Base-by-base conservation (phyloP, 1,140 invertebrate species). In the Oreohelix idahoensis region DNA sequence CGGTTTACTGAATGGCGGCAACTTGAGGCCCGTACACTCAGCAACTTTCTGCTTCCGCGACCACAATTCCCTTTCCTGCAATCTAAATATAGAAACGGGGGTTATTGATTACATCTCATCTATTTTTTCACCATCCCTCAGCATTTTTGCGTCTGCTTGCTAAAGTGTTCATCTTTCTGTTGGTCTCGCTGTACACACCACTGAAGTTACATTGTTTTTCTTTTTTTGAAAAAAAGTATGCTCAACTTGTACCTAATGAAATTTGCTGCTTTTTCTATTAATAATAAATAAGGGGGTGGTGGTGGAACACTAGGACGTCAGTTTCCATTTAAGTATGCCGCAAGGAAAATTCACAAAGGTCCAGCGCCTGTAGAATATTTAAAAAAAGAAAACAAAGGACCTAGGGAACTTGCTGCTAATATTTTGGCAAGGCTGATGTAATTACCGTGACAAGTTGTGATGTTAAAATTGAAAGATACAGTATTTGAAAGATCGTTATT, bases 41-140 rank as follows among this genome's bases (percentile, higher is more conserved):
- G 17, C 63, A 66, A 66, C 63, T 66, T 66, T 32, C 29, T 66
- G 13, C 2, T 66, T 66, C n/a, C 29, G 5, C 2, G n/a, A 66
- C 63, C 63, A 66, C 32, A 58, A 66, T 66, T 66, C 63, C 29
- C n/a, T 66, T 29, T 66, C 63, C 63, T 29, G 63, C 63, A 32
- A 11, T 66, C 63, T 66, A 66, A 8, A 66, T 66, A 32, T 66
- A 66, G 63, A 32, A 58, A 29, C 29, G 5, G 20, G 29, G 29
- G 11, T 66, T 66, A 66, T 66, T 66, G 63, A 66, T 66, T 32
- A 66, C 63, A 66, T 32, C 63, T 32, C n/a, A 66, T 20, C 51
- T 58, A 2, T 66, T 10, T 66, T 29, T 32, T 32, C 29, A 1
- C 29, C 63, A 32, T 35, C 8, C 63, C 63, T 66, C 29, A 35